phyloP scores from a whole-genome alignment of 2,888 invertebrate species.

The Bursaphelenchus okinawaensis region DNA sequence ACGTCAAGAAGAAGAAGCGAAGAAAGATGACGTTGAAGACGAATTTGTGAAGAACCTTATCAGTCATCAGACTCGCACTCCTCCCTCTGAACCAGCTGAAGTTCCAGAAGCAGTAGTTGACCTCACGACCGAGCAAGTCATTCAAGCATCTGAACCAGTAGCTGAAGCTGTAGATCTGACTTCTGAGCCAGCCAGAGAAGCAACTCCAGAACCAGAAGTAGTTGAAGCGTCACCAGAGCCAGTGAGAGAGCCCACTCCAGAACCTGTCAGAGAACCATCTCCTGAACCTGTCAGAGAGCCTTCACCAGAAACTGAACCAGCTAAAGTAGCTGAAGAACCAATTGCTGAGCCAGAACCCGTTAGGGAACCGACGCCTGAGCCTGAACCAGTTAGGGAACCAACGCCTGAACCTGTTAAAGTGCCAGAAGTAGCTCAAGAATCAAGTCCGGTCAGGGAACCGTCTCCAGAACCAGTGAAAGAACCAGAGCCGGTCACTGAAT shows the following conservation, averaged over 20 bases:
- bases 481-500: background rate
- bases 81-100: constrained; percentile 7
- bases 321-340: too few species aligned
- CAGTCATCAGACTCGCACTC: constrained; percentile 2
- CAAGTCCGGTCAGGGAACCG: background rate
- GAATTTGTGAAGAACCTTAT: constrained; percentile 13
- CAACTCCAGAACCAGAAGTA: background rate
- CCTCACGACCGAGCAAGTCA: background rate
- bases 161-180: too few species aligned
- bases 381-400: background rate
- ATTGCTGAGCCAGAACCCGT: background rate
- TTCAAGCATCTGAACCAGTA: background rate
- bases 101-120: background rate
- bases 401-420: background rate
- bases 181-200: background rate
- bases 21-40: constrained; percentile 7
- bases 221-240: background rate
- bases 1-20: too few species aligned
- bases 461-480: background rate
- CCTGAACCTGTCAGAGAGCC: background rate
- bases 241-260: background rate
- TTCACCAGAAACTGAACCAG: too few species aligned
- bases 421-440: too few species aligned
- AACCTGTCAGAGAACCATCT: background rate
- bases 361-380: background rate